phyloP scores from a whole-genome alignment of 2,113 vertebrate genomes.

The Pleuronectes platessa region DNA sequence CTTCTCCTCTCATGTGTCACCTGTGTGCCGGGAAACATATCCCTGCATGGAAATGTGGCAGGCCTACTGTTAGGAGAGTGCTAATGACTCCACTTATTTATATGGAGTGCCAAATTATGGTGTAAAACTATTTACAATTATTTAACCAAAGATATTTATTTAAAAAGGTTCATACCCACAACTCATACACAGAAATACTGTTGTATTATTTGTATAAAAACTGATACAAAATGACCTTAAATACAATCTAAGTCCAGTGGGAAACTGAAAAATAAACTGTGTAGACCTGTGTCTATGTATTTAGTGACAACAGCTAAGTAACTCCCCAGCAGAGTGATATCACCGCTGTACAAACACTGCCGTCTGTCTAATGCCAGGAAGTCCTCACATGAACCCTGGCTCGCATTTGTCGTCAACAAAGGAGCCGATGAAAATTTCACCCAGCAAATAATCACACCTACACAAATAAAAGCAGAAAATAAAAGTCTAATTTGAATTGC shows the following conservation, averaged over 20 bases:
- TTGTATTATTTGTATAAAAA: no score
- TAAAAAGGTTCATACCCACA: no score
- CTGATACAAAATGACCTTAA: not conserved
- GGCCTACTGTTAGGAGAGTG: no score
- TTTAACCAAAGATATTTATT: no score
- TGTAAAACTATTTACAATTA: not conserved
- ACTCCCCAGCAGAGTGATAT: not conserved
- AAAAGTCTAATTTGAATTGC: no score
- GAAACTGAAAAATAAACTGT: not conserved
- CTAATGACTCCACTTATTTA: no score
- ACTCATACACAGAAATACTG: not conserved
- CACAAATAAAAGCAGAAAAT: no score
- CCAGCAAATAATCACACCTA: no score
- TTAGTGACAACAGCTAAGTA: not conserved
- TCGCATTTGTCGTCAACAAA: not conserved
- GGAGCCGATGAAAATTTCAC: not conserved
- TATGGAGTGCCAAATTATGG: not conserved
- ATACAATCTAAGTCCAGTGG: not conserved
- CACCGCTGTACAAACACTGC: conserved; percentile 16
- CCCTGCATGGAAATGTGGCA: not conserved
- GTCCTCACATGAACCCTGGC: conserved; percentile 4
- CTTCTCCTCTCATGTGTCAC: no score
- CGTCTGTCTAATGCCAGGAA: not conserved
- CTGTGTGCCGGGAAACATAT: not conserved
- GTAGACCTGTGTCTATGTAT: not conserved